Evolutionary conservation across 2,888 invertebrate species (phyloP).

Genomic region (Timandra comae): DNA sequence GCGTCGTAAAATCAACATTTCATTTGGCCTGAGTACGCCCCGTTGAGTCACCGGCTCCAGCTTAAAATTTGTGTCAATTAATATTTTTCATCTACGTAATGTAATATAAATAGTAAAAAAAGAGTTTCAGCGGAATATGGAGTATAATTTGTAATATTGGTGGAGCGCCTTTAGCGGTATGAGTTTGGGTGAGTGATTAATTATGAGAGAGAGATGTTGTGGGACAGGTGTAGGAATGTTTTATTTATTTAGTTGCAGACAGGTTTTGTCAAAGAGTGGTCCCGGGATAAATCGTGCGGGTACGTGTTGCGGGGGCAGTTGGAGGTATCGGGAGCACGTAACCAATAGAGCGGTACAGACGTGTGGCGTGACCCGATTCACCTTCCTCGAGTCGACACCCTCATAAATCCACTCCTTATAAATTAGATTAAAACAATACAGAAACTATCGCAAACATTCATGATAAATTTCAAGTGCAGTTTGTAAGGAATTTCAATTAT

Average conservation of each 20-base stretch:
- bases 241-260: conserved; percentile 10
- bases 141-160: no score
- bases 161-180: no score
- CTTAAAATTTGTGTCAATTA: conserved; percentile 55
- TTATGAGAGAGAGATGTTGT: no score
- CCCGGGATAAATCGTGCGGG: conserved; percentile 44
- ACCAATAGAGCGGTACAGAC: conserved; percentile 52
- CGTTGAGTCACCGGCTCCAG: conserved; percentile 32
- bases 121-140: conserved; percentile 11
- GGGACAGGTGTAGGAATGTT: no score
- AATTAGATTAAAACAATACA: conserved; percentile 54
- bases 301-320: conserved; percentile 49
- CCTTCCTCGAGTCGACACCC: conserved; percentile 39
- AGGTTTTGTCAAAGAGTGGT: conserved; percentile 40
- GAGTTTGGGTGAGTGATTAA: no score
- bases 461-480: no score
- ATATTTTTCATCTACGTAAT: conserved; percentile 41
- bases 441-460: no score
- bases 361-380: conserved; percentile 58
- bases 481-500: no score
- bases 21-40: conserved; percentile 42
- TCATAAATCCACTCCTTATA: conserved; percentile 61
- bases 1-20: conserved; percentile 64
- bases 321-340: conserved; percentile 50
- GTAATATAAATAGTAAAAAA: conserved; percentile 27